These are phyloP conservation scores for Vidua macroura DNA, from an alignment of 2,113 vertebrate genomes.

Conservation along the genomic window DNA sequence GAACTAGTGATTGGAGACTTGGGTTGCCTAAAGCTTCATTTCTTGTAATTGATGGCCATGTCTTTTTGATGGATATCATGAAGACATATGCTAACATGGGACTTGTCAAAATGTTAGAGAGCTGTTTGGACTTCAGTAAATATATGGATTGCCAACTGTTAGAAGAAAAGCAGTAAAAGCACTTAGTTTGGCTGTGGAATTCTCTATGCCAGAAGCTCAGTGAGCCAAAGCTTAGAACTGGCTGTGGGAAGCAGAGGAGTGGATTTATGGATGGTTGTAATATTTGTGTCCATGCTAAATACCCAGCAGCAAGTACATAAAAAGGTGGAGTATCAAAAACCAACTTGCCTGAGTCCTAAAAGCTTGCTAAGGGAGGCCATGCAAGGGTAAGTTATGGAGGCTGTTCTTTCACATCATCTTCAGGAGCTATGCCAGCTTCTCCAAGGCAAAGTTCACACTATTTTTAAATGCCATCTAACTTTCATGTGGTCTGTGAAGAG, in stretches of 20 bases:
- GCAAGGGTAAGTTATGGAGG: neutral
- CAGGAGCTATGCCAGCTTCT: neutral
- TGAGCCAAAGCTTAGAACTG: neutral
- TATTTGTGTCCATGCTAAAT: neutral
- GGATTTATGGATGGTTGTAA: neutral
- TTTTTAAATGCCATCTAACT: neutral
- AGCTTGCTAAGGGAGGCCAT: neutral
- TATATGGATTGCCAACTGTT: neutral
- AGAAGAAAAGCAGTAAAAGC: neutral
- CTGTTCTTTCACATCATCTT: neutral
- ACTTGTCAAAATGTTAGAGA: neutral
- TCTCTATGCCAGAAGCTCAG: neutral
- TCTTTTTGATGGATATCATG: neutral
- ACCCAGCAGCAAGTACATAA: neutral
- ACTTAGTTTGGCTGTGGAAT: neutral
- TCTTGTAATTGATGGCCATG: neutral
- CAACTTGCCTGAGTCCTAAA: neutral
- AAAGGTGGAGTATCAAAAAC: neutral
- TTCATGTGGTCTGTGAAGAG: neutral
- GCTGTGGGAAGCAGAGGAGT: neutral
- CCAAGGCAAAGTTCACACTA: neutral
- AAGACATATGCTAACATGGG: neutral
- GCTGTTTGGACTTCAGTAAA: neutral
- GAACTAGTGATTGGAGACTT: neutral
- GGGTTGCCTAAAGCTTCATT: neutral